Evolutionary conservation across 2,113 vertebrate genomes (phyloP).

Genomic region (Odontophorus gujanensis): DNA sequence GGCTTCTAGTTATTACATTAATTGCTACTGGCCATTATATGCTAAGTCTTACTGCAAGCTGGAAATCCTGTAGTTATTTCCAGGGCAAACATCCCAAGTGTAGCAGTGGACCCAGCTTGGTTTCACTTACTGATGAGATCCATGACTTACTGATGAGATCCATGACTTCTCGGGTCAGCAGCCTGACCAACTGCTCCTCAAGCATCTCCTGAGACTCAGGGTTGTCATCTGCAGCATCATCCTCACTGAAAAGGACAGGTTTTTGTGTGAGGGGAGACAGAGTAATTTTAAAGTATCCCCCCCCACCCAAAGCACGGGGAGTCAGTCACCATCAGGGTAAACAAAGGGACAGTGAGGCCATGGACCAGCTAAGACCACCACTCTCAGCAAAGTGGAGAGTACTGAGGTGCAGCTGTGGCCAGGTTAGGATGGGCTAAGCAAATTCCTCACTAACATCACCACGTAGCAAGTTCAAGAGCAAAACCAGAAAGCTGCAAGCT

Average conservation of each 20-base stretch:
- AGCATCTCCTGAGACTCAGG: conserved; percentile 95
- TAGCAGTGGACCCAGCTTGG: background rate
- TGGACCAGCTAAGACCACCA: background rate
- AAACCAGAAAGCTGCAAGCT: background rate
- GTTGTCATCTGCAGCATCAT: conserved; percentile 86
- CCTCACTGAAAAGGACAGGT: conserved; percentile 75
- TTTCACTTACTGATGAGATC: conserved; percentile 91
- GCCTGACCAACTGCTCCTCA: conserved; percentile 91
- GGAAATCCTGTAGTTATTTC: background rate
- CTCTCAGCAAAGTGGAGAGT: background rate
- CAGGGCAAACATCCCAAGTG: background rate
- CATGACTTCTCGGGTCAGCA: conserved; percentile 93
- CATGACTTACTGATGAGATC: conserved; percentile 95
- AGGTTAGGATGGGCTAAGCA: background rate
- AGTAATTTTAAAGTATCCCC: background rate
- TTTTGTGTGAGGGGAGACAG: background rate
- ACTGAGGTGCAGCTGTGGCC: background rate
- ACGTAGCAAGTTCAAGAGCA: background rate
- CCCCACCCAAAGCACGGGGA: background rate
- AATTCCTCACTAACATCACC: background rate
- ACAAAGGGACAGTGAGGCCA: background rate
- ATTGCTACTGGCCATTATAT: background rate
- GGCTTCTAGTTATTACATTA: background rate
- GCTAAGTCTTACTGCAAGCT: background rate
- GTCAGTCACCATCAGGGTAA: background rate